A percentile compares a stretch with the other conserved stretches of the same genome.
phyloP scores from a whole-genome alignment of 2,113 vertebrate genomes.

The Phaethornis superciliosus region DNA sequence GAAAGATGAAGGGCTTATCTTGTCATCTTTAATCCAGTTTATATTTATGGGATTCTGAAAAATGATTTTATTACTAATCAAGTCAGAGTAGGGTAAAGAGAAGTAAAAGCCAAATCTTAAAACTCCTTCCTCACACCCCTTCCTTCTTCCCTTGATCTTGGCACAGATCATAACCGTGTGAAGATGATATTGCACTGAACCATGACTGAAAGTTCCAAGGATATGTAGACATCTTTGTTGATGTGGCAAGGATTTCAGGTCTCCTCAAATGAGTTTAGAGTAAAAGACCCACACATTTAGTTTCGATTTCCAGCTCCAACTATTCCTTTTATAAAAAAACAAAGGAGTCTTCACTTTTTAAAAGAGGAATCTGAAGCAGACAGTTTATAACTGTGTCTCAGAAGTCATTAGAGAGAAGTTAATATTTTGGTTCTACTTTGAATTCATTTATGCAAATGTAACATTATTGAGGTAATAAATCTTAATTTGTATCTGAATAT shows the following conservation, averaged over 20 bases:
- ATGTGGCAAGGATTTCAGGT: background rate
- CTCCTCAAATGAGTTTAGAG: background rate
- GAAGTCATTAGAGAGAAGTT: background rate
- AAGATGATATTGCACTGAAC: background rate
- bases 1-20: background rate
- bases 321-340: background rate
- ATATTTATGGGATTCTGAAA: background rate
- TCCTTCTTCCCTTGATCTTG: background rate
- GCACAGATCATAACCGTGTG: background rate
- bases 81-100: too few species aligned
- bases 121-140: too few species aligned
- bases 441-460: background rate
- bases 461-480: background rate
- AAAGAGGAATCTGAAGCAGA: background rate
- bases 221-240: rapidly evolving
- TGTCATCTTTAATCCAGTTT: background rate
- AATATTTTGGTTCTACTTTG: slow-evolving; percentile 7
- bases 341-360: background rate
- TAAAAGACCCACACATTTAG: background rate
- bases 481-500: background rate
- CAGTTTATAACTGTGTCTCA: background rate
- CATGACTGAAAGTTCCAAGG: background rate
- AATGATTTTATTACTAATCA: too few species aligned
- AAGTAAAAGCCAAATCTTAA: too few species aligned
- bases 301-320: background rate